Base-by-base conservation (phyloP, 2,113 vertebrate genomes). In the Chlamydotis undulata region DNA sequence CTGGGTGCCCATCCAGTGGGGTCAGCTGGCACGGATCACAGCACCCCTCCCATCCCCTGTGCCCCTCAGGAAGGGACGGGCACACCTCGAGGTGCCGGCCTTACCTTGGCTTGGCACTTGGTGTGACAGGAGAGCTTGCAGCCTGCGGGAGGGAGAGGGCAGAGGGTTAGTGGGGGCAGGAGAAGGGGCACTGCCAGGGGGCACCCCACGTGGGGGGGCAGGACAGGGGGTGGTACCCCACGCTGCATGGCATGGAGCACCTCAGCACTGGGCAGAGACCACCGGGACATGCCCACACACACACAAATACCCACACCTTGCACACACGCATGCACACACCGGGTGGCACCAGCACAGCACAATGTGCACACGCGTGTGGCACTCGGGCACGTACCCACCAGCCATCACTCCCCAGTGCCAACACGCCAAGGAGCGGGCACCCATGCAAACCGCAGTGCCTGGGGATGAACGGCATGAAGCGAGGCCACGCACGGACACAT, bases 121-220 rank as follows among this genome's bases (percentile, higher is more conserved):
- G 93, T 94, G 60, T 97, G 96, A 86, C 96, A 97, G 68, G 94
- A 97, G n/a, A 97, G 96, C 76, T 97, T 96, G 93, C 95, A 97
- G 59, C 96, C 96, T 97, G 83, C 1, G 1, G 52, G 37, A 73
- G 13, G 21, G 17, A 86, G 31, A 87, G 26, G 7, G 78, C 9
- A 84, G n/a, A 28, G 12, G 9, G 11, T 95, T 55, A 78, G 68
- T 5, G 6, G 28, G 45, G 24, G 33, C 59, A 60, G 25, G 18
- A 65, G 8, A 3, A 14, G 21, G 15, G 31, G 16, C 47, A 59
- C 8, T n/a, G 15, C 56, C 1, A 0, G 4, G 10, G 22, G 52
- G 41, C 56, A 85, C 37, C 60, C 26, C n/a, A 35, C 1, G 0
- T 1, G 7, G 18, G 33, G 15, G 43, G 15, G 41, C 39, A 50